Evolutionary conservation across 2,113 vertebrate species (phyloP), one percentile per base, ranked within the genome.

Genomic region (Paradoxurus hermaphroditus): DNA sequence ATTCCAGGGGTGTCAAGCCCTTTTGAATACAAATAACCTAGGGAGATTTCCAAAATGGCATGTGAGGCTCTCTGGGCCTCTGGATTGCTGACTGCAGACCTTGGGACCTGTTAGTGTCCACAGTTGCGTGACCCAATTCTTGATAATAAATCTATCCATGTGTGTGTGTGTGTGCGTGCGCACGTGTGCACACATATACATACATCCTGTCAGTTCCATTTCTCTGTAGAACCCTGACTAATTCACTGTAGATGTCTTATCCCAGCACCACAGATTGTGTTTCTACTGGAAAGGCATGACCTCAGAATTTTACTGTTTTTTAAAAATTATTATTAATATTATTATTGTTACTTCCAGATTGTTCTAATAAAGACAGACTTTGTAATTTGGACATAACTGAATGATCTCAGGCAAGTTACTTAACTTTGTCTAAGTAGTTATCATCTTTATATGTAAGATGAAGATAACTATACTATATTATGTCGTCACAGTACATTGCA

Each of bases 121-220:
- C 68, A 63, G 34, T 39, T 67, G 34, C 16, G 7, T 19, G 34
- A 96, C 4, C 8, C 16, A 34, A 34, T 62, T 89, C 29, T 29
- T 92, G n/a, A 36, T 49, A 51, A 78, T 56, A 68, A 46, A 51
- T 53, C 3, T 53, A 13, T 9, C 7, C 27, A 4, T 53, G 21
- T 53, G 7, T 4, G 4, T 31, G 10, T 5, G 1, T 3, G 18
- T 36, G n/a, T 4, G 3, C 23, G 18, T 23, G 10, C 23, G 10
- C 34, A 10, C 31, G 5, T 5, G 2, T 39, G 9, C 8, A 1
- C 9, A 1, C 44, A 44, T 62, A 75, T 68, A 44, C 1, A 53
- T 59, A 65, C 31, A 63, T 4, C 25, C 53, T 46, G 70, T 67
- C 46, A 63, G 7, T 72, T 88, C 34, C 73, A 36, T 84, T 75